Evolutionary conservation across 2,888 invertebrate genomes (phyloP).

Genomic region (Candidula unifasciata): DNA sequence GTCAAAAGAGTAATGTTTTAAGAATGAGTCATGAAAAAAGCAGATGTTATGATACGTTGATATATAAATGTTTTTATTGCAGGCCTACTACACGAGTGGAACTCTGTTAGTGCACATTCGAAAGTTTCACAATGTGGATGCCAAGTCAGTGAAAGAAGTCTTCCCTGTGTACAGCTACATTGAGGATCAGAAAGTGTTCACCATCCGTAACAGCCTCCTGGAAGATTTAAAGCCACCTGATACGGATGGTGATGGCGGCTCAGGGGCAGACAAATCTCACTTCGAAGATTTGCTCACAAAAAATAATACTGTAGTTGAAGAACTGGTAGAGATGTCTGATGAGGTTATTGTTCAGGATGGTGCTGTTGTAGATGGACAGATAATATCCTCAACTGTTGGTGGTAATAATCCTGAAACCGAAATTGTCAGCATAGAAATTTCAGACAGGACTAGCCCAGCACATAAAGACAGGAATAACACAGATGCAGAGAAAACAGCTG

Average conservation of each 20-base stretch:
- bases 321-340: slow-evolving; percentile 19
- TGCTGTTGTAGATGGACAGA: not conserved
- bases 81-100: slow-evolving; percentile 50
- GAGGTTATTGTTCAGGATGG: slow-evolving; percentile 5
- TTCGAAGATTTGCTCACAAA: slow-evolving; percentile 10
- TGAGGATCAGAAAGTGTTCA: slow-evolving; percentile 51
- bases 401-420: not conserved
- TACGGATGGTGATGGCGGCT: not conserved
- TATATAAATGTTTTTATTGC: not conserved
- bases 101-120: slow-evolving; percentile 49
- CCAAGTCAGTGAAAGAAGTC: slow-evolving; percentile 49
- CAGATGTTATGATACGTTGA: not conserved
- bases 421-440: not conserved
- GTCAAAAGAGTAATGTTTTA: no score
- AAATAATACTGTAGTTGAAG: slow-evolving; percentile 21
- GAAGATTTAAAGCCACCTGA: slow-evolving; percentile 5
- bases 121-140: slow-evolving; percentile 45
- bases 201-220: slow-evolving; percentile 39
- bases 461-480: not conserved
- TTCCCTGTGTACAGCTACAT: slow-evolving; percentile 42
- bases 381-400: not conserved
- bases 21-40: not conserved
- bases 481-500: not conserved
- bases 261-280: not conserved
- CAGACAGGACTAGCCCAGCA: no score